Evolutionary conservation across 2,888 invertebrate genomes (phyloP).

Genomic region (Palloptera scutellata): DNA sequence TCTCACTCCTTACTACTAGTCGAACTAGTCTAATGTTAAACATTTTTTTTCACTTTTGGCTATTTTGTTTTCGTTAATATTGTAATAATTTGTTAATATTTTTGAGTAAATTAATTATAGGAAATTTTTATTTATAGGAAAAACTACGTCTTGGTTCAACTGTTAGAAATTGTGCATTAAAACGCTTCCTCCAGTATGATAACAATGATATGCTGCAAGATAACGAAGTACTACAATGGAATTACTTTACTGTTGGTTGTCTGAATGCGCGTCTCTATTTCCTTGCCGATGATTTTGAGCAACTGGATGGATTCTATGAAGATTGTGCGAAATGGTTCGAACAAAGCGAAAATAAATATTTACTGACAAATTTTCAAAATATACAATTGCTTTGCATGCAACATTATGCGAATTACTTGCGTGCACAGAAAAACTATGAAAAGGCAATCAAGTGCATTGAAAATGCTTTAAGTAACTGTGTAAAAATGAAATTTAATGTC

Average conservation of each 20-base stretch:
- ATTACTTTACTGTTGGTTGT: slow-evolving; percentile 52
- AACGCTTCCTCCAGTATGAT: slow-evolving; percentile 41
- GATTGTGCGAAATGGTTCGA: slow-evolving; percentile 44
- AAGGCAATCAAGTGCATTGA: slow-evolving; percentile 44
- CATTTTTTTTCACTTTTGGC: too few relatives aligned
- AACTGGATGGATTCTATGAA: slow-evolving; percentile 51
- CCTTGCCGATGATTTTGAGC: slow-evolving; percentile 48
- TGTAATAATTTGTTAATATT: too few relatives aligned
- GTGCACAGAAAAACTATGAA: slow-evolving; percentile 43
- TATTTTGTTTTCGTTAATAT: too few relatives aligned
- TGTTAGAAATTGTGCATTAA: slow-evolving; percentile 33
- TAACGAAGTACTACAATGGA: slow-evolving; percentile 48
- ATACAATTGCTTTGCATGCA: slow-evolving; percentile 46
- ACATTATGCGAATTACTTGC: slow-evolving; percentile 53
- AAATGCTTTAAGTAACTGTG: slow-evolving; percentile 34
- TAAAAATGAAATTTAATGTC: slow-evolving; percentile 26
- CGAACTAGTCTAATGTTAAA: too few relatives aligned
- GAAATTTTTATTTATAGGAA: slow-evolving; percentile 25
- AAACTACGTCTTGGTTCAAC: slow-evolving; percentile 34
- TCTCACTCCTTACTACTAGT: too few relatives aligned
- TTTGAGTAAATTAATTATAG: too few relatives aligned
- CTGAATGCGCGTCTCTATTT: slow-evolving; percentile 55
- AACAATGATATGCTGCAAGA: slow-evolving; percentile 35
- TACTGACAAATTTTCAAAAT: slow-evolving; percentile 39
- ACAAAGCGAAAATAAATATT: slow-evolving; percentile 33